Evolutionary conservation across 2,888 invertebrate species (phyloP), one percentile per base, ranked within the genome.

Genomic region (Limenitis camilla): DNA sequence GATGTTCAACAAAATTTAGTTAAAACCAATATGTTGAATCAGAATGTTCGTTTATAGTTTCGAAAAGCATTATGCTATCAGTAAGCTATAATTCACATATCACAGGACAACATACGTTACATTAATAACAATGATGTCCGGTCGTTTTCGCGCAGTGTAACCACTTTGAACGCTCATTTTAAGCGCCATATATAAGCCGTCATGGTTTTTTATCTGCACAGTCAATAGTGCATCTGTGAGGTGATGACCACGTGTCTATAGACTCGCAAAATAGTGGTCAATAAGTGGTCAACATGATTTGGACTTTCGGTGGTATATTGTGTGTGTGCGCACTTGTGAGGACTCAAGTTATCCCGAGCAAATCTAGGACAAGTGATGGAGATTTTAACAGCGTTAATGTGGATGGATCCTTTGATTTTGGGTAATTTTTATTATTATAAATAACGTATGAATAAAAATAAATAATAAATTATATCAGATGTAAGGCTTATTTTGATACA

Each of bases 401-500:
- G 30, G 93, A 94, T 80, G 93, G 93, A 69, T 92, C 93, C 19
- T 94, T 90, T 67, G 90, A 92, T 72, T 94, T 93, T 76, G 93
- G 93, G 91, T 90, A 79, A 68, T 60, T 69, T 29, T 38, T 1
- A 7, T 5, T 31, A 41, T 11, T 9, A 6, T 33, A n/a, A 19
- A 19, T 3, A 19, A 19, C 19, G 2, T 3, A 19, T 19, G 19
- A 3, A 19, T 19, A 3, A 19, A 19, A 3, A n/a, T n/a, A 19
- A 19, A 19, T 19, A 19, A 19, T 19, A 19, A 19, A 19, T 19
- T 19, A 19, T 19, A 19, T 2, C 19, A 19, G 1, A 19, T 2
- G 1, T 19, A 19, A 19, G 19, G 19, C 19, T 19, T 2, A 19
- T 19, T 19, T 19, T 19, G 19, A 19, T 19, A 19, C 19, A 3